Evolutionary conservation across 2,888 invertebrate genomes (phyloP).

Genomic region (Tetragonula carbonaria): DNA sequence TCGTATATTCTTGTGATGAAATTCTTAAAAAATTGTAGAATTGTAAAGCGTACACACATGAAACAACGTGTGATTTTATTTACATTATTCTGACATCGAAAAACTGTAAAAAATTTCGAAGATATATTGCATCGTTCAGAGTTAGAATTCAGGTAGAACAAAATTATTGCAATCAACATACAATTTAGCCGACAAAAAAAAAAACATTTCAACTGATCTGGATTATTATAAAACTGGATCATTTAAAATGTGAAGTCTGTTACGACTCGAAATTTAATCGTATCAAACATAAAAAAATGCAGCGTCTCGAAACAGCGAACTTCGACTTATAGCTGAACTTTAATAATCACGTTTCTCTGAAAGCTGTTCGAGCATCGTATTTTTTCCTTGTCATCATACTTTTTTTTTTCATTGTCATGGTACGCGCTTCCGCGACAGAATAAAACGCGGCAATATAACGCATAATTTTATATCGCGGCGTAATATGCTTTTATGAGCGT

Average conservation of each 20-base stretch:
- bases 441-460: too few relatives aligned
- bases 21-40: background rate
- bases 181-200: background rate
- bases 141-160: background rate
- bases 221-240: background rate
- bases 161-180: background rate
- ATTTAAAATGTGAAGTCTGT: slow-evolving; percentile 10
- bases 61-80: too few relatives aligned
- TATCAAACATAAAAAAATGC: slow-evolving; percentile 5
- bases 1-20: background rate
- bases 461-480: background rate
- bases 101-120: background rate
- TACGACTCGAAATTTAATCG: slow-evolving; percentile 15
- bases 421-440: too few relatives aligned
- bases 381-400: background rate
- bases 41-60: background rate
- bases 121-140: too few relatives aligned
- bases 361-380: slow-evolving; percentile 7
- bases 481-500: background rate
- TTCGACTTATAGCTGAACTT: background rate
- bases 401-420: background rate
- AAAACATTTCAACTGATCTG: background rate
- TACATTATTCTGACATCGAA: background rate
- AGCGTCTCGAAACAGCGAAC: slow-evolving; percentile 1
- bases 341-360: slow-evolving; percentile 16